Base-by-base conservation (phyloP, 2,113 vertebrate genomes). In the Lamprologus sp. region DNA sequence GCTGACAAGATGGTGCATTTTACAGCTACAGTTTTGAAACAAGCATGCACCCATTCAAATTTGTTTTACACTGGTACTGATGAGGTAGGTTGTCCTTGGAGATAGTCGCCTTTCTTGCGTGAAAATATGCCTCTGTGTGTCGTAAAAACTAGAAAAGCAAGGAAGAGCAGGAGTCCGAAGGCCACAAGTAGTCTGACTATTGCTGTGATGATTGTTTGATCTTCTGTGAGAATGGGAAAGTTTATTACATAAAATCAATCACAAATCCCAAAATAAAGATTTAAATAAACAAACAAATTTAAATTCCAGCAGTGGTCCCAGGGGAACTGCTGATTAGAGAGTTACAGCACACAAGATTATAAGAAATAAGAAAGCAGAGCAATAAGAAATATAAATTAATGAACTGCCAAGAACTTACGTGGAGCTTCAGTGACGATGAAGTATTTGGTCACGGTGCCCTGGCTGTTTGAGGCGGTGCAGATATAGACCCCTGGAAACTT, bases 391-490 rank as follows among this genome's bases (percentile, higher is more conserved):
- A 5, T 15, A 55, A 5, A 84, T 5, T 0, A 49, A 7, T 14
- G 10, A 7, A 35, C 15, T 11, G 3, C 37, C 1, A 26, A 42
- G 45, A 31, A 68, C 93, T 94, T 92, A 96, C 95, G 81, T 88
- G 35, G 4, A 17, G 68, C 54, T 49, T 84, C 9, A 4, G 4
- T 60, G 73, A 97, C 12, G 2, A 40, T 87, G 68, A 97, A 96
- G 33, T 65, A 33, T 86, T 95, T 96, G 73, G 28, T 91, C 2
- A 0, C 19, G 1, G 0, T 37, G 79, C 95, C 96, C 8, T 19
- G 51, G 1, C 0, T 1, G 28, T 96, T 97, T 1, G 87, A 88
- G 4, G 91, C 92, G 1, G 42, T 94, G 87, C 96, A 96, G 15
- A 0, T 88, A 77, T 96, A 96, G 23, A 47, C 90, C 17, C 95